A percentile compares a stretch with the other conserved stretches of the same genome.
Evolutionary conservation across 2,888 invertebrate species (phyloP).

Genomic region (Pediacus dermestoides): DNA sequence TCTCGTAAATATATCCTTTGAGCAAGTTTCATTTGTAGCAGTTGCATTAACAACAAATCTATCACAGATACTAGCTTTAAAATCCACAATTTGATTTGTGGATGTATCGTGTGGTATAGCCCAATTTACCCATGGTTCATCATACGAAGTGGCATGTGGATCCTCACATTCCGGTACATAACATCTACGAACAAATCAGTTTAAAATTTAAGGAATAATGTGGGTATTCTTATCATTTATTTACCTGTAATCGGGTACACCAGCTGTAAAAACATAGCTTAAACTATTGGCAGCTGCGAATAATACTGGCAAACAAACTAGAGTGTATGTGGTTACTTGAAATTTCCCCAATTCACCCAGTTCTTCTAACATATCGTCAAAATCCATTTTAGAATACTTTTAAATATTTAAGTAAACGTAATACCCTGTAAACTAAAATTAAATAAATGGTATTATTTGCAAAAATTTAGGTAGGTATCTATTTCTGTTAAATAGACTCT

Average conservation of each 20-base stretch:
- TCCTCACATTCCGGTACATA: constrained; percentile 56
- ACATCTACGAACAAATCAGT: constrained; percentile 46
- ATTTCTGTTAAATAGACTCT: too few relatives aligned
- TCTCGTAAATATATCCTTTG: constrained; percentile 44
- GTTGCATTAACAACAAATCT: constrained; percentile 36
- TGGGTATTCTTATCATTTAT: constrained; percentile 8
- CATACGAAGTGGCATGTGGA: constrained; percentile 38
- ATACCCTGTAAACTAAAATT: too few relatives aligned
- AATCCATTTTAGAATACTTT: constrained; percentile 59
- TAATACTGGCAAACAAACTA: constrained; percentile 58
- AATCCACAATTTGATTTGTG: constrained; percentile 31
- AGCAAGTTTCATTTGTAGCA: constrained; percentile 36
- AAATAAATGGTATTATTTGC: too few relatives aligned
- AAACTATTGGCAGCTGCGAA: constrained; percentile 61
- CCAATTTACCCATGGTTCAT: constrained; percentile 50
- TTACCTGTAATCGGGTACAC: constrained; percentile 58
- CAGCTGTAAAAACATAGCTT: constrained; percentile 61
- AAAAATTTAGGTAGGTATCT: too few relatives aligned
- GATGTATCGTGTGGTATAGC: constrained; percentile 49
- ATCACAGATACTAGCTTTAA: constrained; percentile 42
- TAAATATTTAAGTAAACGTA: too few relatives aligned
- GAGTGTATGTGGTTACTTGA: constrained; percentile 55
- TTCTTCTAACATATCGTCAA: constrained; percentile 59
- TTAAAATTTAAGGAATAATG: constrained; percentile 8
- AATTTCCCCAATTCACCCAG: constrained; percentile 60